Base-by-base conservation (phyloP, 2,113 vertebrate genomes). In the Grammomys dolichurus region DNA sequence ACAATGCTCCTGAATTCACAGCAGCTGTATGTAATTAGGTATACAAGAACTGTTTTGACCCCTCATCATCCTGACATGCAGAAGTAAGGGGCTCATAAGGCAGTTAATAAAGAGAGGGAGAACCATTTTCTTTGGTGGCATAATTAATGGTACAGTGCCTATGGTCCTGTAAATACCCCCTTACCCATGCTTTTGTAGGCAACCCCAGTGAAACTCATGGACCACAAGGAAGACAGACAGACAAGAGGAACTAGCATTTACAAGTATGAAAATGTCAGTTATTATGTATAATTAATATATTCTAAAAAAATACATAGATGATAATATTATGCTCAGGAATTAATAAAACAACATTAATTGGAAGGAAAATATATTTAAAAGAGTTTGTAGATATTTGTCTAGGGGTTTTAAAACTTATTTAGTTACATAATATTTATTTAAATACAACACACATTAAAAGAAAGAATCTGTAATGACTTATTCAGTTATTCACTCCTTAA, bases 381-480 rank as follows among this genome's bases (percentile, higher is more conserved):
- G 19, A 43, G 7, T 81, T 46, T 93, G 13, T 5, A 77, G 87
- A 73, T 93, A 87, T 89, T 93, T 72, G 58, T 85, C 54, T 69
- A 36, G 12, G 65, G 51, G 46, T 48, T 87, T 84, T 70, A 88
- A 51, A 90, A 48, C 56, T 89, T 84, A 90, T 46, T 65, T 76
- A 85, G 69, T 16, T 28, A 67, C 51, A 60, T 73, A 87, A 63
- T 31, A 58, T 76, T 97, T 89, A 78, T 73, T 89, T 82, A 90
- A 92, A 80, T 9, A 77, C 17, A 94, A 82, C 31, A 90, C 80
- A 96, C 93, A 92, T 86, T 51, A 77, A 92, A 92, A 91, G 5
- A 94, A 89, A 43, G 14, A 94, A 51, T 10, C 9, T 87, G 6
- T 84, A 70, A 87, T 89, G 78, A 90, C 51, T 95, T 73, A 60